A percentile compares a stretch with the other conserved stretches of the same genome.
Evolutionary conservation across 1,140 invertebrate genomes (phyloP).

Genomic region (Bombus superbus): DNA sequence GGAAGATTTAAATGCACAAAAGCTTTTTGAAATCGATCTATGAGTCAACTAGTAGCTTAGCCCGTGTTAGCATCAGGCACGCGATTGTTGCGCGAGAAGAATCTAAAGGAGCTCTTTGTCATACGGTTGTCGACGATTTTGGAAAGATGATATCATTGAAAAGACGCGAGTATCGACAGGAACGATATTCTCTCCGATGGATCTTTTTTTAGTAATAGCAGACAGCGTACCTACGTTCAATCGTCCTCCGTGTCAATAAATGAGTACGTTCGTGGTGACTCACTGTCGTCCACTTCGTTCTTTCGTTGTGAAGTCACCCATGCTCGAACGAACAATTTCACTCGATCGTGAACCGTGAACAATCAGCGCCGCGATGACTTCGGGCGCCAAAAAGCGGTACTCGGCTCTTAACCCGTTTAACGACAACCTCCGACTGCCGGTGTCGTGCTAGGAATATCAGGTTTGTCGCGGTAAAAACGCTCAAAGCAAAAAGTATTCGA

Average conservation of each 20-base stretch:
- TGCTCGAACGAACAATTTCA: slow-evolving; percentile 35
- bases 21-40: neutral
- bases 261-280: slow-evolving; percentile 29
- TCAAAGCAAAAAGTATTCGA: neutral
- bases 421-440: neutral
- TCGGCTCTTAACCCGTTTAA: slow-evolving; percentile 12
- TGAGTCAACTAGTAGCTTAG: slow-evolving; percentile 11
- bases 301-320: slow-evolving; percentile 38
- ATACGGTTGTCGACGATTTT: slow-evolving; percentile 34
- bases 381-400: neutral
- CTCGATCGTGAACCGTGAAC: slow-evolving; percentile 45
- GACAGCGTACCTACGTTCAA: neutral
- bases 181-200: neutral
- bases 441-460: neutral
- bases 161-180: neutral
- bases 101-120: slow-evolving; percentile 26
- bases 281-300: slow-evolving; percentile 29
- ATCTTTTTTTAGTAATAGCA: slow-evolving; percentile 8
- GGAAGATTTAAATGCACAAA: neutral
- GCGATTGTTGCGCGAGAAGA: slow-evolving; percentile 20
- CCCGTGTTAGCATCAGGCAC: neutral
- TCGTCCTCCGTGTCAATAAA: slow-evolving; percentile 42
- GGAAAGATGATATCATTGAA: slow-evolving; percentile 41
- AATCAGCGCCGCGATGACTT: slow-evolving; percentile 24
- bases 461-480: neutral